phyloP scores from a whole-genome alignment of 2,888 invertebrate genomes.

The Ochropleura plecta region DNA sequence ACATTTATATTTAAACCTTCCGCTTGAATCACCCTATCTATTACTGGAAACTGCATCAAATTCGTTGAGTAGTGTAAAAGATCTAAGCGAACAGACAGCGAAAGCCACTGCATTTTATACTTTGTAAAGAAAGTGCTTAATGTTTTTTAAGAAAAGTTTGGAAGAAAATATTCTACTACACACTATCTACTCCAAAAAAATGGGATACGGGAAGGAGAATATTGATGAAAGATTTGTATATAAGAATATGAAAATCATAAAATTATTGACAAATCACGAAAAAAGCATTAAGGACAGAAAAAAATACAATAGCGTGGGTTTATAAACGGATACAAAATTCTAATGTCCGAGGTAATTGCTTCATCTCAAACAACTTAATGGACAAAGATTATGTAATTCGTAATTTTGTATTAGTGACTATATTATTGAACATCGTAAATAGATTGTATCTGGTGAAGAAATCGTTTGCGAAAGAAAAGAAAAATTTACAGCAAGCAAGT shows the following conservation, averaged over 20 bases:
- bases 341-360: slow-evolving; percentile 52
- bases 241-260: not conserved
- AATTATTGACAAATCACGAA: slow-evolving; percentile 40
- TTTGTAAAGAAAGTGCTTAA: not conserved
- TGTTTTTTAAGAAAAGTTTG: not conserved
- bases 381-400: slow-evolving; percentile 28
- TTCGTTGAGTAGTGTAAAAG: too few relatives aligned
- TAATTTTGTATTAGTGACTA: slow-evolving; percentile 19
- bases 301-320: slow-evolving; percentile 31
- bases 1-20: too few relatives aligned
- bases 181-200: not conserved
- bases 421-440: slow-evolving; percentile 15
- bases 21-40: too few relatives aligned
- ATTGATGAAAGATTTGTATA: not conserved
- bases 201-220: not conserved
- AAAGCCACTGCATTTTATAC: too few relatives aligned
- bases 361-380: slow-evolving; percentile 30
- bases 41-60: too few relatives aligned
- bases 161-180: not conserved
- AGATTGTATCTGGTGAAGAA: slow-evolving; percentile 2
- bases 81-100: too few relatives aligned
- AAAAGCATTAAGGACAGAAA: slow-evolving; percentile 33
- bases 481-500: not conserved
- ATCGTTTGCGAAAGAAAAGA: not conserved
- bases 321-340: slow-evolving; percentile 34